These are phyloP conservation scores for Nibea coibor DNA, from an alignment of 2,113 vertebrate genomes.

Conservation along the genomic window DNA sequence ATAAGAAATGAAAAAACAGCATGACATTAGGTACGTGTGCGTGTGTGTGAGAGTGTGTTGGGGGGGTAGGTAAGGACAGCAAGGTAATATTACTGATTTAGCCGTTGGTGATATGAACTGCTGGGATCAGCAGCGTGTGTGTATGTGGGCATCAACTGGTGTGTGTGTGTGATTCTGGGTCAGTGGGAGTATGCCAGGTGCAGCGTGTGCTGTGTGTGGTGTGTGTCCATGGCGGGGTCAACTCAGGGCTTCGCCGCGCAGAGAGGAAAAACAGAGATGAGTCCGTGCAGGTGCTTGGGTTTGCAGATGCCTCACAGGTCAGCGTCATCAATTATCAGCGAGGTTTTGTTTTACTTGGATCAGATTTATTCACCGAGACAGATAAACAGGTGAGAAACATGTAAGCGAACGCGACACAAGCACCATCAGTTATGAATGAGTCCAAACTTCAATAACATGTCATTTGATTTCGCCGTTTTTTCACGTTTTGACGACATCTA, in stretches of 20 bases:
- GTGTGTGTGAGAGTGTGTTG: slow-evolving; percentile 21
- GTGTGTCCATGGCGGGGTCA: slow-evolving; percentile 29
- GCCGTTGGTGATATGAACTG: slow-evolving; percentile 70
- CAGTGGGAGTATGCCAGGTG: slow-evolving; percentile 26
- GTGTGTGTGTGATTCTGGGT: slow-evolving; percentile 15
- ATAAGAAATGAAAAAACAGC: no score
- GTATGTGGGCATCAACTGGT: neutral
- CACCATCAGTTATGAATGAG: neutral
- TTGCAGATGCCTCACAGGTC: slow-evolving; percentile 41
- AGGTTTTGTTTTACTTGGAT: slow-evolving; percentile 31
- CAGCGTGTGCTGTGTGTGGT: slow-evolving; percentile 32
- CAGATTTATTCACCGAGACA: slow-evolving; percentile 6
- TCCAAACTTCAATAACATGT: neutral
- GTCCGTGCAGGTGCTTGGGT: slow-evolving; percentile 29
- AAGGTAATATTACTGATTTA: slow-evolving; percentile 46
- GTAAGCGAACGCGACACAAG: neutral
- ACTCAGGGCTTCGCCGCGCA: slow-evolving; percentile 20
- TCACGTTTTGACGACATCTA: neutral
- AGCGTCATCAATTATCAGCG: slow-evolving; percentile 34
- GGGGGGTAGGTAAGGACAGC: slow-evolving; percentile 15
- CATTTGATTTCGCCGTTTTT: neutral
- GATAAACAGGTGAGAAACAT: neutral
- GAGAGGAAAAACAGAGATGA: slow-evolving; percentile 19
- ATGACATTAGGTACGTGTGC: neutral
- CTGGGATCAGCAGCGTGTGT: slow-evolving; percentile 52